Evolutionary conservation across 2,797 vertebrate genomes (phyloP), one percentile per base, ranked within the genome.

Genomic region (Aldrovandia affinis): DNA sequence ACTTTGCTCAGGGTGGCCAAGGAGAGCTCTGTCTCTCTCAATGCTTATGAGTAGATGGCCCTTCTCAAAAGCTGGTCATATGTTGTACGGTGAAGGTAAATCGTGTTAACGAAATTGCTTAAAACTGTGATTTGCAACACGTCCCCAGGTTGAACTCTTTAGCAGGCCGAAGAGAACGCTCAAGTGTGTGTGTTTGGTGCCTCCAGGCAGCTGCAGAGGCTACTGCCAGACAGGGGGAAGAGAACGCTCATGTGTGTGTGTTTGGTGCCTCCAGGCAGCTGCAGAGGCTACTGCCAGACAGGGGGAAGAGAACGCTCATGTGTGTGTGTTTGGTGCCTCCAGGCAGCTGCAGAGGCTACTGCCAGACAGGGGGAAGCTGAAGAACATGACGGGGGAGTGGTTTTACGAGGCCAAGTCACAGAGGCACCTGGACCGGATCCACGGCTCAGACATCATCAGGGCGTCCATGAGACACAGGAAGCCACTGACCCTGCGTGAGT

Each of bases 321-420:
- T n/a, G n/a, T 84, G 55, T 83, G 59, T 87, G 75, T 88, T 87
- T 79, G 84, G 12, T 70, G 22, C 87, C 86, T 85, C 59, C 89
- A 99, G 98, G 86, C 95, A 96, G 84, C 94, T 99, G 89, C 96
- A 96, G 90, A 93, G 94, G 87, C 91, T 94, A 83, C 86, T 96
- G 50, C 89, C 94, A 82, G 89, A 96, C n/a, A 93, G 93, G 12
- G 87, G 90, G 57, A 95, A 96, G 83, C 91, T 97, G 7, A 99
- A 97, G 94, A 97, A 97, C 87, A 95, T 98, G 95, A 97, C 96
- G 0, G 98, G 98, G 25, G 96, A 99, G 57, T 99, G 98, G 98
- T 99, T 99, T 94, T 99, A 99, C 44, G 96, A 98, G 89, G 97
- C 94, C 70, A 99, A 99, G 87, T 97, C 97, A 0, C 97, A 91